phyloP scores from a whole-genome alignment of 2,888 invertebrate species.

The Idaea aversata region DNA sequence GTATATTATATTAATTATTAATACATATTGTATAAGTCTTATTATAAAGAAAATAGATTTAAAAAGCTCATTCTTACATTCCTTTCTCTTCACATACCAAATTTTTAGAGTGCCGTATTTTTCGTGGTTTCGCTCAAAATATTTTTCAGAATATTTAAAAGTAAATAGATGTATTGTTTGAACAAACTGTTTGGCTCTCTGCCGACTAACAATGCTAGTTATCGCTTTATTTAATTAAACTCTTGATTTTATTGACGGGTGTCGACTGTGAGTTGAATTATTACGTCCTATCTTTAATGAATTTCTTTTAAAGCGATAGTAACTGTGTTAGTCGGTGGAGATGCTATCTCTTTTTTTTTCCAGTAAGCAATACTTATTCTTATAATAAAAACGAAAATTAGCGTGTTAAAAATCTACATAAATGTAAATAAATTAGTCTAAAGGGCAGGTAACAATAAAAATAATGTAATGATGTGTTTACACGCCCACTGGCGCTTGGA shows the following conservation, averaged over 20 bases:
- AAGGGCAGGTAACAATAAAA: constrained; percentile 11
- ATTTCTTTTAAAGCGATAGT: neutral
- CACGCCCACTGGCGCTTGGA: neutral
- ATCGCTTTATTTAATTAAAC: neutral
- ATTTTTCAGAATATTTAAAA: neutral
- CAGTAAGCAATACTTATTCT: neutral
- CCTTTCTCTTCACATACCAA: constrained; percentile 14
- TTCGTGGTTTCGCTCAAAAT: neutral
- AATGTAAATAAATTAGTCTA: constrained; percentile 3
- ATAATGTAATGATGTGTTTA: neutral
- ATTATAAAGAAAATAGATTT: constrained; percentile 9
- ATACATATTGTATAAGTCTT: constrained; percentile 1
- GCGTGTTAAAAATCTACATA: neutral
- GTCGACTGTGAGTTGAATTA: neutral
- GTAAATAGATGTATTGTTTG: neutral
- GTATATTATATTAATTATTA: neutral
- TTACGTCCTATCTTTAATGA: neutral
- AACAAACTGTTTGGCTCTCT: neutral
- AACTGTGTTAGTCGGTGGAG: neutral
- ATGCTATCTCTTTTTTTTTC: neutral
- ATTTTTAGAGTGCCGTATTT: too few relatives aligned
- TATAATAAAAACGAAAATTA: neutral
- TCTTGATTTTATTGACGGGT: neutral
- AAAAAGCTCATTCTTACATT: constrained; percentile 32
- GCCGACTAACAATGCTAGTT: neutral